Evolutionary conservation across 2,113 vertebrate genomes (phyloP), one percentile per base, ranked within the genome.

Genomic region (Lathamus discolor): DNA sequence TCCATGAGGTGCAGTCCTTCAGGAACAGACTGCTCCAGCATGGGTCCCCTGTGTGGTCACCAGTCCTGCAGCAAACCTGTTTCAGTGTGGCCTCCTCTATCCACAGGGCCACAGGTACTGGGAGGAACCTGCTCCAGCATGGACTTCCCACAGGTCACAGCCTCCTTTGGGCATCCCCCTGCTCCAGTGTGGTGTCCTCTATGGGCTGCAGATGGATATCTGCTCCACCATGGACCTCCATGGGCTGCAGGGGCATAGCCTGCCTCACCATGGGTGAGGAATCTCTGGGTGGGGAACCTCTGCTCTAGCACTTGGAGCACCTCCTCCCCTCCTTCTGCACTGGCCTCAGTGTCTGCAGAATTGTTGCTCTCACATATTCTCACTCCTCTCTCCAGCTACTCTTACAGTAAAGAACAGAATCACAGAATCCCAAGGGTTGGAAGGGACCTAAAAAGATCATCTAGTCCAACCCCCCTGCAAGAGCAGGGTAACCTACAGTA

Each of bases 11-110:
- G 5, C 18, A 63, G n/a, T 27, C 24, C 23, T 66, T 61, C 62
- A 80, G 39, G 13, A 8, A 80, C 13, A 57, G 35, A 20, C 15
- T 41, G 22, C 25, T 25, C 18, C 37, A 52, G 22, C 3, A 2
- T 6, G 13, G 5, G 17, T n/a, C 17, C 31, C 25, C 17, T 7
- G 4, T 0, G 1, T 37, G 8, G 11, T 27, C 64, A 39, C 17
- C 66, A 15, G 6, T 23, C 49, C n/a, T 48, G 37, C 22, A 33
- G 31, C 8, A 92, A 76, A 54, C 31, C 12, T 61, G 13, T 27
- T 49, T 10, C 35, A 23, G 5, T 1, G 0, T 6, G 16, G 23
- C 11, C 13, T 69, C 28, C 24, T 35, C 22, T 23, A 24, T 48
- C 27, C 54, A 46, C 3, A 4, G 46, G 9, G 28, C 13, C 43